These are phyloP conservation scores for Cossypha polioptera DNA, from an alignment of 2,797 vertebrate genomes.

Conservation along the genomic window DNA sequence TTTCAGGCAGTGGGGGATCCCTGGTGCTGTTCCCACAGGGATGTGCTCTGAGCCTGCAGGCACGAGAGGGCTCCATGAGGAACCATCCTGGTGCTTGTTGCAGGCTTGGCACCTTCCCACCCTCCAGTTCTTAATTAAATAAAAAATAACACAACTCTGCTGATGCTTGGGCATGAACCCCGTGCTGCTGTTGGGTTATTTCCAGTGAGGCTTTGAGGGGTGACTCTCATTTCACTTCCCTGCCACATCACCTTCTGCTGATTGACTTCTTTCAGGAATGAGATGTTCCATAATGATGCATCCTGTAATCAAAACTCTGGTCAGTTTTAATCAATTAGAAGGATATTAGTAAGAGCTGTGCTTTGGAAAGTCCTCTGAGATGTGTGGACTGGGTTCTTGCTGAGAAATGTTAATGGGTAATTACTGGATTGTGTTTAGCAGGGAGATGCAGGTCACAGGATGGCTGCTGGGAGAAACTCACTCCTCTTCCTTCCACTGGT, in stretches of 20 bases:
- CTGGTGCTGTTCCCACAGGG: neutral
- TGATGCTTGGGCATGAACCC: accelerated
- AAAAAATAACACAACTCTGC: no score
- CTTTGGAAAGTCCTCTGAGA: neutral
- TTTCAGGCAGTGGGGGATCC: neutral
- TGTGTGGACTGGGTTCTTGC: conserved; percentile 30
- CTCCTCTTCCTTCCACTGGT: neutral
- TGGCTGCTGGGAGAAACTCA: neutral
- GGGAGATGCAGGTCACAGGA: neutral
- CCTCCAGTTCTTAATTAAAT: neutral
- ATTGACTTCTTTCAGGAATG: neutral
- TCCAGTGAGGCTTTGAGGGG: neutral
- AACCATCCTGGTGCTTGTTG: accelerated
- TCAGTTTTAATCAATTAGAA: conserved; percentile 40
- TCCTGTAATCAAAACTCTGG: conserved; percentile 29
- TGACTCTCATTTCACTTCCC: neutral
- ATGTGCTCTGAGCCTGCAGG: neutral
- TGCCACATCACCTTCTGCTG: neutral
- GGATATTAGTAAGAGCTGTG: neutral
- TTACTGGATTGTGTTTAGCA: conserved; percentile 26
- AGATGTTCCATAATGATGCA: neutral
- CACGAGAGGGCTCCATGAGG: accelerated
- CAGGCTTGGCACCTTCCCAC: neutral
- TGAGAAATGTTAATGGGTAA: conserved; percentile 48
- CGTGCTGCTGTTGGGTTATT: neutral